Conservation (phyloP, 1,140 invertebrate species). For the Formica selysi region DNA sequence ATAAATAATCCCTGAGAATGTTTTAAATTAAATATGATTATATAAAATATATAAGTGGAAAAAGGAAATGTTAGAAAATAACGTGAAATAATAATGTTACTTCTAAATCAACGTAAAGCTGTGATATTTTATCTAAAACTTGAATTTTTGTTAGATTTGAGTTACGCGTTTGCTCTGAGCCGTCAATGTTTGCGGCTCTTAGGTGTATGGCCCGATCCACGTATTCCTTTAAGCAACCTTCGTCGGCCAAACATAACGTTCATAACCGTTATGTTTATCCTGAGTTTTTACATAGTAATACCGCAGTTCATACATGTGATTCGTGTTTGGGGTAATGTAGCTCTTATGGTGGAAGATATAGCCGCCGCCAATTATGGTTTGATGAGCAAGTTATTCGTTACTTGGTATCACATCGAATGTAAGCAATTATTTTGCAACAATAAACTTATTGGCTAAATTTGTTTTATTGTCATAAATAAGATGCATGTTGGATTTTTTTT, state of each 20-base stretch:
- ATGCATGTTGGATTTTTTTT: not conserved
- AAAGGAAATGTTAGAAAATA: too few relatives aligned
- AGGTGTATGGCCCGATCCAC: slow-evolving; percentile 44
- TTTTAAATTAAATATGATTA: too few relatives aligned
- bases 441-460: not conserved
- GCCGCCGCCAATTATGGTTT: not conserved
- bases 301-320: not conserved
- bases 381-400: not conserved
- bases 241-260: not conserved
- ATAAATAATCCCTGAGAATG: too few relatives aligned
- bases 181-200: slow-evolving; percentile 5
- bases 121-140: not conserved
- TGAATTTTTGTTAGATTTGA: slow-evolving; percentile 22
- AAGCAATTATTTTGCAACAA: not conserved
- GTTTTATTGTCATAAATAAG: not conserved
- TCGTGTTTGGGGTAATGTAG: not conserved
- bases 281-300: slow-evolving; percentile 1
- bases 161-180: not conserved
- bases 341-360: not conserved
- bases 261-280: not conserved
- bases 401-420: slow-evolving; percentile 29
- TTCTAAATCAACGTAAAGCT: too few relatives aligned
- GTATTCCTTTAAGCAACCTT: not conserved
- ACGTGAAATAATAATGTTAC: too few relatives aligned
- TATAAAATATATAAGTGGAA: too few relatives aligned